Evolutionary conservation across 2,797 vertebrate genomes (phyloP), one percentile per base, ranked within the genome.

Genomic region (Dallia pectoralis): DNA sequence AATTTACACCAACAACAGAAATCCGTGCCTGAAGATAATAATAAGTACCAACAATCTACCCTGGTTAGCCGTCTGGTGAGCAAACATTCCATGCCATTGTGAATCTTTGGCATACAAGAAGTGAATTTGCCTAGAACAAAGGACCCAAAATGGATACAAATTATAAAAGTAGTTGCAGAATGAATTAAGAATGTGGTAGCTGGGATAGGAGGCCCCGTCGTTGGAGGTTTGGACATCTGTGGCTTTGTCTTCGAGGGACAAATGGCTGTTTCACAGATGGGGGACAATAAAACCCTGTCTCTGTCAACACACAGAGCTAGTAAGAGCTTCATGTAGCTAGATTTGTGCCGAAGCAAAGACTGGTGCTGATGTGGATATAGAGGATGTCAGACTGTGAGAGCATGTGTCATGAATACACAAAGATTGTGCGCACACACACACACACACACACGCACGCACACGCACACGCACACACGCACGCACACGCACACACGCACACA

Each of bases 271-370:
- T 32, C 47, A 4, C 67, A 51, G 44, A 75, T 78, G 48, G 51
- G 22, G 32, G 61, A 72, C 53, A 27, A 25, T 18, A 14, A n/a
- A 56, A 44, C 69, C 62, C 62, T 47, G 19, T 36, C 51, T 74
- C 70, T 29, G 61, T 65, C 76, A 73, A 76, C 22, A 61, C 69
- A 78, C 74, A 73, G 51, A 25, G 47, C 65, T 51, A 72, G 48
- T 69, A 66, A 72, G 73, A 77, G 36, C 47, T 80, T 63, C 76
- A 74, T 80, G 69, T 64, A 40, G 68, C 69, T 77, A 76, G 36
- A 81, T 84, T 86, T 81, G 82, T 81, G 74, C 29, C 12, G 63
- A 72, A 72, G 36, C 36, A 44, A 75, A 73, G 77, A 68, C 82
- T 83, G 82, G 79, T 82, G 84, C 82, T 53, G 64, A 73, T 33